Conservation (phyloP, 1,140 invertebrate species). For the Pollicipes pollicipes region DNA sequence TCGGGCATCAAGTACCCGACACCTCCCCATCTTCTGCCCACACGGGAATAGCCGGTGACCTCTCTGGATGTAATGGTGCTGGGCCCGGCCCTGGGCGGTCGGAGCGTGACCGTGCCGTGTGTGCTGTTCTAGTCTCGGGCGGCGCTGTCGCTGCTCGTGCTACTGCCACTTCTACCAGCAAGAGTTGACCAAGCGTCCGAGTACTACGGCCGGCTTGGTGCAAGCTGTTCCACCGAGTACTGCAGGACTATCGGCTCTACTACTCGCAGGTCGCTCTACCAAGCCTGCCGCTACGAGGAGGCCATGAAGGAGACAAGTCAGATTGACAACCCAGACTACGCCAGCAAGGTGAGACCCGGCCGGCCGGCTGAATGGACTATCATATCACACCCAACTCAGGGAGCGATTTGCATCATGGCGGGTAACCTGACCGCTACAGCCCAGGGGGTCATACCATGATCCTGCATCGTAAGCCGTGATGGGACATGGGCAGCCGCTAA, state of each 20-base stretch:
- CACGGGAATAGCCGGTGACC: too few relatives aligned
- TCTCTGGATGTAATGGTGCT: not conserved
- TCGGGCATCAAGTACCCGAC: slow-evolving; percentile 3
- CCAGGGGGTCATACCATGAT: too few relatives aligned
- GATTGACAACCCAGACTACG: too few relatives aligned
- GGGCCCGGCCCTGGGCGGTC: not conserved
- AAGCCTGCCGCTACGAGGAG: slow-evolving; percentile 75
- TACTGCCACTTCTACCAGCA: slow-evolving; percentile 93
- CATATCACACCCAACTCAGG: too few relatives aligned
- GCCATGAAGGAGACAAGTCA: slow-evolving; percentile 36
- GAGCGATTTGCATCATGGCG: too few relatives aligned
- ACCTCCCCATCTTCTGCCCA: slow-evolving; percentile 5
- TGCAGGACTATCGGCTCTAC: slow-evolving; percentile 58
- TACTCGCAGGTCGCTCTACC: slow-evolving; percentile 78
- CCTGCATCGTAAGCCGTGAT: too few relatives aligned
- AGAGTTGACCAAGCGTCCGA: slow-evolving; percentile 79
- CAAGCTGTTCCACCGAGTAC: slow-evolving; percentile 63
- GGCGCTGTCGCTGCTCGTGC: slow-evolving; percentile 76
- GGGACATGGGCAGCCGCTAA: too few relatives aligned
- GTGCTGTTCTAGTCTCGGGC: slow-evolving; percentile 51
- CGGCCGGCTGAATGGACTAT: too few relatives aligned
- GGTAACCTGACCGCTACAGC: too few relatives aligned
- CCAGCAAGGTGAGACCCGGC: too few relatives aligned
- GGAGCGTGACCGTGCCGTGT: slow-evolving; percentile 7
- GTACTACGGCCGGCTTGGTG: slow-evolving; percentile 86